Conservation (phyloP, 2,888 invertebrate genomes). For the Ommatoiulus sabulosus region DNA sequence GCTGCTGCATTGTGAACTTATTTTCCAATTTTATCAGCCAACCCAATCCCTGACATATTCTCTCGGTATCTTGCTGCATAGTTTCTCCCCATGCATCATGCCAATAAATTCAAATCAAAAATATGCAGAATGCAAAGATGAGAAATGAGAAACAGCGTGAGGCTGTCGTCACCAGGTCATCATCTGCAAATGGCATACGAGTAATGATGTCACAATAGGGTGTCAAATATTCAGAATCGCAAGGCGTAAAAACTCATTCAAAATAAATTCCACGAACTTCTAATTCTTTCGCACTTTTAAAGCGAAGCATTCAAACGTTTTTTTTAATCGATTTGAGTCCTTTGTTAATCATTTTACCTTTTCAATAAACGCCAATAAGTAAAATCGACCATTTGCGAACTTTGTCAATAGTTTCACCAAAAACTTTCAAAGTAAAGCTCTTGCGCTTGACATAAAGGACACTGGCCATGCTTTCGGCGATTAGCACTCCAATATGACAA, state of each 20-base stretch:
- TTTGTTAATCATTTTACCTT: not conserved
- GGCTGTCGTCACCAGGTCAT: slow-evolving; percentile 55
- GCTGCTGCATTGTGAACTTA: too few relatives aligned
- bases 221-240: slow-evolving; percentile 42
- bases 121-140: slow-evolving; percentile 44
- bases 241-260: not conserved
- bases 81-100: slow-evolving; percentile 2
- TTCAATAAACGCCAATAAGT: not conserved
- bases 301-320: not conserved
- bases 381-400: not conserved
- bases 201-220: slow-evolving; percentile 56
- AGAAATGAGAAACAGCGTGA: slow-evolving; percentile 52
- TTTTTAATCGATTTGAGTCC: not conserved
- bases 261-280: not conserved
- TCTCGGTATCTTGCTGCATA: not conserved
- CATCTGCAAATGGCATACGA: slow-evolving; percentile 54
- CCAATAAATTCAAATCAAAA: slow-evolving; percentile 17
- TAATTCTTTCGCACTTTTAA: not conserved
- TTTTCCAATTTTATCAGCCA: not conserved
- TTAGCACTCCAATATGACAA: slow-evolving; percentile 5
- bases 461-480: not conserved
- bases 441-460: not conserved
- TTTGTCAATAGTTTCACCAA: not conserved
- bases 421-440: not conserved
- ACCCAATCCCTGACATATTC: not conserved